Conservation (phyloP, 2,888 invertebrate genomes). For the Hetaerina titia region DNA sequence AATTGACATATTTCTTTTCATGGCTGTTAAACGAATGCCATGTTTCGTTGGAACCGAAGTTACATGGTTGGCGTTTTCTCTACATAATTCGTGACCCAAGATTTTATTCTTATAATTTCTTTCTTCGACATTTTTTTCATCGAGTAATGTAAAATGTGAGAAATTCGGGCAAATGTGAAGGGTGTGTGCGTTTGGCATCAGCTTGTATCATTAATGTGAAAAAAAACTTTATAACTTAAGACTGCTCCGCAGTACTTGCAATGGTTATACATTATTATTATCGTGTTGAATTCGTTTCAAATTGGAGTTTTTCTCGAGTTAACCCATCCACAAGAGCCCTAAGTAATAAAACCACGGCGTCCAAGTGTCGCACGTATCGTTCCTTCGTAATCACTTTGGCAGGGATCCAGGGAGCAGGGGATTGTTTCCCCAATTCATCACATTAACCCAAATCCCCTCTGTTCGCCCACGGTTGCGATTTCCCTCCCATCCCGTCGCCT, state of each 20-base stretch:
- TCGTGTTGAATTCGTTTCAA: not conserved
- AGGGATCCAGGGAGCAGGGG: not conserved
- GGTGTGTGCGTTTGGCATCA: not conserved
- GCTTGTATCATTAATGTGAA: not conserved
- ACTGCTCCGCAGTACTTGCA: not conserved
- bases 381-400: constrained; percentile 10
- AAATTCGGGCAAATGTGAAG: not conserved
- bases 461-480: constrained; percentile 6
- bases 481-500: constrained; percentile 70
- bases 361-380: not conserved
- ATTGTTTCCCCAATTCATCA: not conserved
- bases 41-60: too few relatives aligned
- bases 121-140: too few relatives aligned
- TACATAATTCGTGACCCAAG: too few relatives aligned
- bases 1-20: too few relatives aligned
- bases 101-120: too few relatives aligned
- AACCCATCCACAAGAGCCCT: not conserved
- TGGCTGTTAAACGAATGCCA: too few relatives aligned
- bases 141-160: too few relatives aligned
- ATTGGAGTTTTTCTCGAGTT: constrained; percentile 10
- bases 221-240: not conserved
- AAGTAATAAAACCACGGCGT: not conserved
- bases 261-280: not conserved
- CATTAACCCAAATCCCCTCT: constrained; percentile 11
- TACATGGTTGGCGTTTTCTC: too few relatives aligned